Evolutionary conservation across 2,113 vertebrate species (phyloP), one percentile per base, ranked within the genome.

Genomic region (Phalacrocorax brasilianus): DNA sequence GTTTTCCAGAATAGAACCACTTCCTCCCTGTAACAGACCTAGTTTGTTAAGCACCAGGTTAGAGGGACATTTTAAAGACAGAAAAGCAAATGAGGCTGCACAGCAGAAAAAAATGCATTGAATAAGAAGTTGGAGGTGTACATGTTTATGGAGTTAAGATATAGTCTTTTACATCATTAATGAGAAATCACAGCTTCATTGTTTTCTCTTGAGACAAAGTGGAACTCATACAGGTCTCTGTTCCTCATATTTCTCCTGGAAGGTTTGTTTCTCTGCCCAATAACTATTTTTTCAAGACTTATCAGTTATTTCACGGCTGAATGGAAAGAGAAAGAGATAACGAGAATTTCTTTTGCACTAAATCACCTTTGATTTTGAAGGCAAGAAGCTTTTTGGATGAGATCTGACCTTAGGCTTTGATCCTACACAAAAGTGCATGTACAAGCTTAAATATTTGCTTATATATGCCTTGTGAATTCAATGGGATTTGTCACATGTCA

Each of bases 331-430:
- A 93, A 90, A 8, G 5, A 19, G 70, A 85, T 52, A 80, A 83
- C 56, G 13, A 59, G 21, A 74, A 71, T 71, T 86, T 85, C 16
- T 84, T 80, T 93, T 83, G 20, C 14, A 63, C 21, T 71, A 86
- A 75, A 90, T 85, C 32, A 74, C 5, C 56, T 93, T 91, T 90
- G 52, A 88, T 86, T 94, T 84, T 66, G 70, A 88, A 91, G 23
- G 44, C 23, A 92, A 86, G 55, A 67, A 84, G 33, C 27, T 74
- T 83, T 90, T 52, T 56, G 79, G 83, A 83, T 67, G 40, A 86
- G 35, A 85, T 49, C 27, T 94, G 88, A 92, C 38, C 65, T 63
- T 63, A 61, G 68, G 62, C 53, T 85, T 91, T 91, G 81, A 91
- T 85, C 66, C 67, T 90, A 22, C 23, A 28, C 53, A 85, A 83